phyloP scores from a whole-genome alignment of 1,140 invertebrate species.

The Tribolium madens region DNA sequence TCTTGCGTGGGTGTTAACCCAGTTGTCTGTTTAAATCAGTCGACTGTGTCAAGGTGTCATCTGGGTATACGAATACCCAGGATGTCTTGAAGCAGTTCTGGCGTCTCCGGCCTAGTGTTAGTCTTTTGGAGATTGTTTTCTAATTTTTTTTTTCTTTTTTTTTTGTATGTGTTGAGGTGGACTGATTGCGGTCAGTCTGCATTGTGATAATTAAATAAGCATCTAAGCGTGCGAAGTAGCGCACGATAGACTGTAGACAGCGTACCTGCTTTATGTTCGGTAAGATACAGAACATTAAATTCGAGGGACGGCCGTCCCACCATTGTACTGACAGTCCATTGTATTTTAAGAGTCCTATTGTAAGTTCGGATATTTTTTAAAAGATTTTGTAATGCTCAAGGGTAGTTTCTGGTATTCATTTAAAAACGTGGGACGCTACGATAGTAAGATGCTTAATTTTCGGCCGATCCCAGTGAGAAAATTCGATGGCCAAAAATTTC shows the following conservation, averaged over 20 bases:
- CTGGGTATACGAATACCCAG: slow-evolving; percentile 7
- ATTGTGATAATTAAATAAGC: slow-evolving; percentile 62
- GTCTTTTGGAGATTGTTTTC: slow-evolving; percentile 27
- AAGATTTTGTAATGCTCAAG: slow-evolving; percentile 62
- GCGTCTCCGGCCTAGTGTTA: slow-evolving; percentile 32
- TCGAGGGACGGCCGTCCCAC: slow-evolving; percentile 13
- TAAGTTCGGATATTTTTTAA: slow-evolving; percentile 63
- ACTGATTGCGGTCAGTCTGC: slow-evolving; percentile 57
- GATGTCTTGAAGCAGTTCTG: slow-evolving; percentile 6
- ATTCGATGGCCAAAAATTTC: slow-evolving; percentile 13
- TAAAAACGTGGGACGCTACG: not conserved
- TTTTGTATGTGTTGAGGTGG: slow-evolving; percentile 62
- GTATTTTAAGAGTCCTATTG: slow-evolving; percentile 60
- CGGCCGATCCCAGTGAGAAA: slow-evolving; percentile 33
- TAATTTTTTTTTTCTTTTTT: slow-evolving; percentile 7
- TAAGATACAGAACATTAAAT: slow-evolving; percentile 57
- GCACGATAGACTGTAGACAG: slow-evolving; percentile 61
- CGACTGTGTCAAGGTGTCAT: not conserved
- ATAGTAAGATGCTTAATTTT: slow-evolving; percentile 20
- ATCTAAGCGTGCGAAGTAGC: slow-evolving; percentile 58
- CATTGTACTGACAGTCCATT: slow-evolving; percentile 61
- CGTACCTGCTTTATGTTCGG: slow-evolving; percentile 61
- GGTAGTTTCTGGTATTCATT: slow-evolving; percentile 17
- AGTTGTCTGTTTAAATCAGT: too few relatives aligned
- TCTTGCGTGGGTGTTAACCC: too few relatives aligned